These are phyloP conservation scores for Bubo scandiacus DNA, from an alignment of 2,113 vertebrate species.

Conservation along the genomic window DNA sequence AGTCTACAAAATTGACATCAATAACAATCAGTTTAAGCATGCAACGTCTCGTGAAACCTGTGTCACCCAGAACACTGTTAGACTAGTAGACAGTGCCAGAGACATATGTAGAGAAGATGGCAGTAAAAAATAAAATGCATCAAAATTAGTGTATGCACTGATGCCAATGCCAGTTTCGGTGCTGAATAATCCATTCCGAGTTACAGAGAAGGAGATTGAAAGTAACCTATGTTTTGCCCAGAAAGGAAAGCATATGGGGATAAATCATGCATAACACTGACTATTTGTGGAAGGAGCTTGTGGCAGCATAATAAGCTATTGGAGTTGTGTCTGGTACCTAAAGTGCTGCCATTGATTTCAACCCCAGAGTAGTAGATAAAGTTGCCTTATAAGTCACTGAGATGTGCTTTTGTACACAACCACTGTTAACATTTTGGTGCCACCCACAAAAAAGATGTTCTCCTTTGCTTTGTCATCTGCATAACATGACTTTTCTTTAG, in stretches of 20 bases:
- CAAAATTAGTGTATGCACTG: neutral
- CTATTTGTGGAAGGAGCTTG: neutral
- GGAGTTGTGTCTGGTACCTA: neutral
- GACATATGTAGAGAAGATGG: neutral
- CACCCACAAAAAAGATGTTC: neutral
- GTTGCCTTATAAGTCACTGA: neutral
- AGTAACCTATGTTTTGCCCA: neutral
- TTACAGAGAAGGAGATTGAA: neutral
- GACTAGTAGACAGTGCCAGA: neutral
- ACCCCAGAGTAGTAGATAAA: neutral
- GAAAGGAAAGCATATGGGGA: neutral
- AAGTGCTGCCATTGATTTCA: neutral
- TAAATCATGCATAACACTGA: neutral
- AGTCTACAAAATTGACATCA: neutral
- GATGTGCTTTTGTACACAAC: neutral
- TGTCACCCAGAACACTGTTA: neutral
- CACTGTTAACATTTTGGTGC: neutral
- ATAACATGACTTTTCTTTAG: neutral
- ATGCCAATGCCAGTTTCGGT: neutral
- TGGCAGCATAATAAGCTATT: neutral
- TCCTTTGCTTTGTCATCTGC: neutral
- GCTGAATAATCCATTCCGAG: neutral
- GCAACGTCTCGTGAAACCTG: neutral
- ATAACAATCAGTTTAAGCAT: neutral
- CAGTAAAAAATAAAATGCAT: neutral